Conservation (phyloP, 2,888 invertebrate genomes). For the Xylota segnis region DNA sequence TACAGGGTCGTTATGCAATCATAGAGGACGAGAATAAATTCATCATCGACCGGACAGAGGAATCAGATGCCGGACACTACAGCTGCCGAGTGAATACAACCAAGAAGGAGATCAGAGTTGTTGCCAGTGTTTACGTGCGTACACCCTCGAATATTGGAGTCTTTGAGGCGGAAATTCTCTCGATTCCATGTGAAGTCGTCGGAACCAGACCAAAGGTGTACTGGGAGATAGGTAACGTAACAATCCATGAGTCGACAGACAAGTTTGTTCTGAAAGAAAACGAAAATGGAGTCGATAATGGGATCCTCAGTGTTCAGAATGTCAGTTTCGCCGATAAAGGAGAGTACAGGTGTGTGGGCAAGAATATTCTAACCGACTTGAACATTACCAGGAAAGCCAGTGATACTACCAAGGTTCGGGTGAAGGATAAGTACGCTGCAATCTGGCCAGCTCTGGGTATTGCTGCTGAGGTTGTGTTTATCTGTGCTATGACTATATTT, state of each 20-base stretch:
- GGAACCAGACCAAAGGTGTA: slow-evolving; percentile 87
- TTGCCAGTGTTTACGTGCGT: slow-evolving; percentile 85
- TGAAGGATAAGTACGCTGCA: slow-evolving; percentile 93
- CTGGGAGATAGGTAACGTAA: slow-evolving; percentile 87
- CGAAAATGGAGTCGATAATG: slow-evolving; percentile 85
- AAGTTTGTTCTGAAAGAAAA: slow-evolving; percentile 84
- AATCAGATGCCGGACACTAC: slow-evolving; percentile 88
- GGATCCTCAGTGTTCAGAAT: slow-evolving; percentile 87
- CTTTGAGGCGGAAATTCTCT: slow-evolving; percentile 91
- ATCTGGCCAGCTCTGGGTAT: slow-evolving; percentile 98
- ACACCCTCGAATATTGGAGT: slow-evolving; percentile 88
- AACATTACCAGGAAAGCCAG: slow-evolving; percentile 75
- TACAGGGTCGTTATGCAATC: slow-evolving; percentile 82
- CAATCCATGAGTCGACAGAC: slow-evolving; percentile 81
- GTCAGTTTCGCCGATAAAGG: slow-evolving; percentile 89
- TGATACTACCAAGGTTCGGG: slow-evolving; percentile 86
- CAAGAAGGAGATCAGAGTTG: slow-evolving; percentile 78
- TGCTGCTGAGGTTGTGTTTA: slow-evolving; percentile 94
- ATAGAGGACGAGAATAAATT: slow-evolving; percentile 81
- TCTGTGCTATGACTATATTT: slow-evolving; percentile 95
- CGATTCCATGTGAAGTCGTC: slow-evolving; percentile 88
- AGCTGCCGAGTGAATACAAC: slow-evolving; percentile 85
- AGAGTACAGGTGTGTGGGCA: slow-evolving; percentile 87
- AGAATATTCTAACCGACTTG: slow-evolving; percentile 80
- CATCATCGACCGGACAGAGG: slow-evolving; percentile 84